These are phyloP conservation scores for Pyrrhura leucotis DNA, from an alignment of 2,797 vertebrate species.

Conservation along the genomic window DNA sequence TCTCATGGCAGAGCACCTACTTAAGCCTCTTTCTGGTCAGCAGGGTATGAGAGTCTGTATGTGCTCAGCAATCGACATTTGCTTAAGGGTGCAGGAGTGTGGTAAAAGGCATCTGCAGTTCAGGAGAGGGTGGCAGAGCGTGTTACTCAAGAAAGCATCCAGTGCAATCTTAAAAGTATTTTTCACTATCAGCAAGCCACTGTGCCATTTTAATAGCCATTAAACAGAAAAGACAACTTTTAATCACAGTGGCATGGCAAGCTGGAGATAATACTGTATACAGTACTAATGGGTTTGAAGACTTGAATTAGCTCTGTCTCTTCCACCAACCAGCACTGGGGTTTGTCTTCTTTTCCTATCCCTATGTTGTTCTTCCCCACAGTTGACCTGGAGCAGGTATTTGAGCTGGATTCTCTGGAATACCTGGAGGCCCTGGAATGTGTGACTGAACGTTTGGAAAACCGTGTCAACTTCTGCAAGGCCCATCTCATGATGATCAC, in stretches of 20 bases:
- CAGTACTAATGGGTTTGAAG: not conserved
- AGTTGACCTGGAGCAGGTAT: constrained; percentile 91
- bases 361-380: not conserved
- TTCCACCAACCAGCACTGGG: not conserved
- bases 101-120: not conserved
- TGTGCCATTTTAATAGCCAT: not conserved
- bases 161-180: not conserved
- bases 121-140: not conserved
- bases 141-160: not conserved
- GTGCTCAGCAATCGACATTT: not conserved
- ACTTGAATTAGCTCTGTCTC: not conserved
- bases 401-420: constrained; percentile 91
- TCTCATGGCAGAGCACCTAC: not conserved
- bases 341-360: not conserved
- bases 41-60: not conserved
- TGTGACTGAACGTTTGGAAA: constrained; percentile 87
- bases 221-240: not conserved
- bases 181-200: not conserved
- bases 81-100: not conserved
- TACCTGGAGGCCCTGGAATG: constrained; percentile 90
- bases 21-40: not conserved
- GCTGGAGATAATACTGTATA: not conserved
- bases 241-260: not conserved
- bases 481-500: constrained; percentile 93
- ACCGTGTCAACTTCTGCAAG: constrained; percentile 89